Conservation (phyloP, 1,140 invertebrate species). For the Cryptotermes secundus region DNA sequence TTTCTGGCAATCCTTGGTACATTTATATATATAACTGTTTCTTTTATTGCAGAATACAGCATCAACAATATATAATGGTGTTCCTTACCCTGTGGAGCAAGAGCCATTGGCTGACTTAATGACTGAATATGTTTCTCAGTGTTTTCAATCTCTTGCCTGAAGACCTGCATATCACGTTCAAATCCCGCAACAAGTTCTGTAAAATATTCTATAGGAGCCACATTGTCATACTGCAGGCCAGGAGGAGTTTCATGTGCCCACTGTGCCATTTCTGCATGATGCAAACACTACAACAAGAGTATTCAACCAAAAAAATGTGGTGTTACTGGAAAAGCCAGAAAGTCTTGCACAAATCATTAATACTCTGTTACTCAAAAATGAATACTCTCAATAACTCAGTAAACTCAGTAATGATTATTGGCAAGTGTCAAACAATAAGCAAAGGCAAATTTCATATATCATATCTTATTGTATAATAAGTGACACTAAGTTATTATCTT, state of each 20-base stretch:
- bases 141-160: conserved; percentile 70
- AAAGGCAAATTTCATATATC: too few relatives aligned
- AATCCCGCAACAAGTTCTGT: conserved; percentile 69
- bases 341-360: not conserved
- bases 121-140: conserved; percentile 72
- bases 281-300: conserved; percentile 56
- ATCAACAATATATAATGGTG: too few relatives aligned
- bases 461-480: too few relatives aligned
- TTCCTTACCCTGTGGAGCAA: conserved; percentile 65
- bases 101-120: conserved; percentile 61
- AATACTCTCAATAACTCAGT: too few relatives aligned
- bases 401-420: too few relatives aligned
- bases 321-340: not conserved
- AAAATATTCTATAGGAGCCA: conserved; percentile 69
- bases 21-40: too few relatives aligned
- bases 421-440: too few relatives aligned
- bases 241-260: conserved; percentile 74
- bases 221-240: conserved; percentile 76
- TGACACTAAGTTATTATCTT: too few relatives aligned
- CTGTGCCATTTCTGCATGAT: conserved; percentile 75
- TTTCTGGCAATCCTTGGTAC: too few relatives aligned
- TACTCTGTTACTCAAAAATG: not conserved
- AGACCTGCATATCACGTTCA: conserved; percentile 67
- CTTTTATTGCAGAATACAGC: too few relatives aligned
- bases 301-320: not conserved